phyloP scores from a whole-genome alignment of 2,113 vertebrate species.

The Garra rufa region DNA sequence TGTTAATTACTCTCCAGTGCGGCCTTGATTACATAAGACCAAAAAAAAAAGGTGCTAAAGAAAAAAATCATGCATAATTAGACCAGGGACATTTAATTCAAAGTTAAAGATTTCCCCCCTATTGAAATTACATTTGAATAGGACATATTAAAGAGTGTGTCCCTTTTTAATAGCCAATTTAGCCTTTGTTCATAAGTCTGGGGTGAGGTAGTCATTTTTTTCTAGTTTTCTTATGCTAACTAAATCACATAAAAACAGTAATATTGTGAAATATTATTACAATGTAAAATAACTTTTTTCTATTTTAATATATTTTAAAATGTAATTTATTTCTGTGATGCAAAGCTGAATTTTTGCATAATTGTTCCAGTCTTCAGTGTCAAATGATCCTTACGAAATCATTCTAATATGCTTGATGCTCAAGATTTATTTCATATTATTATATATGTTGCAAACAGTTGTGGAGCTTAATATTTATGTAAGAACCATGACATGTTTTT shows the following conservation, averaged over 20 bases:
- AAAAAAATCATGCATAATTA: not conserved
- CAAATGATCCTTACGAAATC: not conserved
- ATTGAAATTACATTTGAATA: too few relatives aligned
- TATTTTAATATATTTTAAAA: not conserved
- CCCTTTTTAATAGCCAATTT: too few relatives aligned
- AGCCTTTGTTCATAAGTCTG: too few relatives aligned
- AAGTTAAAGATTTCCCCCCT: too few relatives aligned
- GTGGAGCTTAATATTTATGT: not conserved
- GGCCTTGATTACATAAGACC: not conserved
- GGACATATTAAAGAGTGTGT: too few relatives aligned
- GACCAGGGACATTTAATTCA: not conserved
- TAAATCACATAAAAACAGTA: too few relatives aligned
- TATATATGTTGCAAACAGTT: not conserved
- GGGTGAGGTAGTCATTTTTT: too few relatives aligned
- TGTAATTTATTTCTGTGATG: not conserved
- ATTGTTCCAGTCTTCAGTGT: not conserved
- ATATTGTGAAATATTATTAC: too few relatives aligned
- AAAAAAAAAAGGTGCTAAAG: not conserved
- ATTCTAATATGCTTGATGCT: not conserved
- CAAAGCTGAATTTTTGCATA: not conserved
- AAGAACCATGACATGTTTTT: not conserved
- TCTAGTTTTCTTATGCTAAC: too few relatives aligned
- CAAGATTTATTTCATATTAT: not conserved
- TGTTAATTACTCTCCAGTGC: not conserved
- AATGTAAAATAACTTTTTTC: not conserved